Conservation (phyloP, 2,113 vertebrate genomes). For the Silurus meridionalis region DNA sequence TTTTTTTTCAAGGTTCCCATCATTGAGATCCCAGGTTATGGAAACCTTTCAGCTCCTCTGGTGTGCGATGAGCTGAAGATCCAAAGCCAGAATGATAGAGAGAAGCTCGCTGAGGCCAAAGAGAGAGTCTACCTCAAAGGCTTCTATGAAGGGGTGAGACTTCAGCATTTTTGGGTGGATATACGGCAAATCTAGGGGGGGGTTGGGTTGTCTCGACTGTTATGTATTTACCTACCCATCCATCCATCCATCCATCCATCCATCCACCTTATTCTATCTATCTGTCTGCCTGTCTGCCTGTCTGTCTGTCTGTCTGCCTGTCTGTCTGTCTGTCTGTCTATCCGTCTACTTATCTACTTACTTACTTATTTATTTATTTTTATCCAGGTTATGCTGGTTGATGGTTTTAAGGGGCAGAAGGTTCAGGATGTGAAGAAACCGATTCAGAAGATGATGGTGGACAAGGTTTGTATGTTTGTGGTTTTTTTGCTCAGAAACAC, state of each 20-base stretch:
- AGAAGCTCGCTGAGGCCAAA: constrained; percentile 93
- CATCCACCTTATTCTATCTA: too few relatives aligned
- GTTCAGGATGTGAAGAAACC: constrained; percentile 93
- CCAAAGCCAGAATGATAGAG: constrained; percentile 96
- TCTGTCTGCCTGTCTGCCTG: too few relatives aligned
- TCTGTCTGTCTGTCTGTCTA: too few relatives aligned
- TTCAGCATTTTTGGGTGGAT: not conserved
- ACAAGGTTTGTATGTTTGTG: constrained; percentile 63
- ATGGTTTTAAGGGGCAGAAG: constrained; percentile 88
- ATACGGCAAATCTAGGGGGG: too few relatives aligned
- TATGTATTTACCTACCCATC: too few relatives aligned
- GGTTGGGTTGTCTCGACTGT: too few relatives aligned
- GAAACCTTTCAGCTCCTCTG: constrained; percentile 84
- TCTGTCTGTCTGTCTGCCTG: too few relatives aligned
- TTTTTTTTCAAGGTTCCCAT: constrained; percentile 80
- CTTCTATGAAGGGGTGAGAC: constrained; percentile 96
- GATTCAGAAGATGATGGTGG: constrained; percentile 92
- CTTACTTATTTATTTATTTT: not conserved
- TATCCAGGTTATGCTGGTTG: constrained; percentile 88
- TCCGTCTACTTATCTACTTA: not conserved
- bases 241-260: too few relatives aligned
- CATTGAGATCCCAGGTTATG: constrained; percentile 91
- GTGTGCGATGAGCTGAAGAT: constrained; percentile 94
- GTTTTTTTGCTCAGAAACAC: not conserved
- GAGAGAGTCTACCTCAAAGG: constrained; percentile 92